A percentile compares a stretch with the other conserved stretches of the same genome.
phyloP scores from a whole-genome alignment of 2,797 vertebrate genomes.

The Pseudopleuronectes americanus region DNA sequence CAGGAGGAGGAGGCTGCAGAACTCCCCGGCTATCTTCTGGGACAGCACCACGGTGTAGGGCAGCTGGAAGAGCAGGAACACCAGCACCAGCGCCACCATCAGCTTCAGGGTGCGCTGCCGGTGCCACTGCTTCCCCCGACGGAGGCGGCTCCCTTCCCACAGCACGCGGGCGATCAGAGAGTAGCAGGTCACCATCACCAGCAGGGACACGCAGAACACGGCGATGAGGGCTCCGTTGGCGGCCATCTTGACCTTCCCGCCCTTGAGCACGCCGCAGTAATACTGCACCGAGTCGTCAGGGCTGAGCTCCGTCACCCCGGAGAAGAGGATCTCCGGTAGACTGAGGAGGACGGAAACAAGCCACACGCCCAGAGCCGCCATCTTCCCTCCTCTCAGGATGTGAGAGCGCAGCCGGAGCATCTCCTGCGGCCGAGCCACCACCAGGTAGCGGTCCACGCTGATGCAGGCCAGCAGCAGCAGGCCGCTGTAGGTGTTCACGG shows the following conservation, averaged over 20 bases:
- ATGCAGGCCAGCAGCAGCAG: slow-evolving; percentile 92
- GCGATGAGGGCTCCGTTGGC: slow-evolving; percentile 81
- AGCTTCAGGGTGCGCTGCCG: slow-evolving; percentile 85
- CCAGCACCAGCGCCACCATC: slow-evolving; percentile 87
- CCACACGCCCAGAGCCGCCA: slow-evolving; percentile 78
- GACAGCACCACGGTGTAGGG: slow-evolving; percentile 89
- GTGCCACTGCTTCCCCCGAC: slow-evolving; percentile 78
- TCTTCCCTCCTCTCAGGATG: slow-evolving; percentile 68
- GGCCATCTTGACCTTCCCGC: slow-evolving; percentile 71
- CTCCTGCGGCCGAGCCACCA: slow-evolving; percentile 81
- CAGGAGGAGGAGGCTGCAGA: slow-evolving; percentile 76
- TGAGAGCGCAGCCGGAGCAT: slow-evolving; percentile 70
- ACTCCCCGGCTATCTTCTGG: slow-evolving; percentile 76
- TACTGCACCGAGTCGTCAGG: fast-evolving
- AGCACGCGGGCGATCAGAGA: slow-evolving; percentile 82
- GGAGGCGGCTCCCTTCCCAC: slow-evolving; percentile 70
- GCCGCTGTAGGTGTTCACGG: slow-evolving; percentile 90
- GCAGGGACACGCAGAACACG: slow-evolving; percentile 86
- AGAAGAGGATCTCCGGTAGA: slow-evolving; percentile 86
- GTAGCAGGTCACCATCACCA: slow-evolving; percentile 89
- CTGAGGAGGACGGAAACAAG: slow-evolving; percentile 84
- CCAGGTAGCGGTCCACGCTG: slow-evolving; percentile 91
- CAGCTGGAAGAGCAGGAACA: slow-evolving; percentile 90
- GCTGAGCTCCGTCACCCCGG: slow-evolving; percentile 49
- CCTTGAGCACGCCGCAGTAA: slow-evolving; percentile 76